phyloP scores from a whole-genome alignment of 2,113 vertebrate species.

The Chinchilla lanigera region DNA sequence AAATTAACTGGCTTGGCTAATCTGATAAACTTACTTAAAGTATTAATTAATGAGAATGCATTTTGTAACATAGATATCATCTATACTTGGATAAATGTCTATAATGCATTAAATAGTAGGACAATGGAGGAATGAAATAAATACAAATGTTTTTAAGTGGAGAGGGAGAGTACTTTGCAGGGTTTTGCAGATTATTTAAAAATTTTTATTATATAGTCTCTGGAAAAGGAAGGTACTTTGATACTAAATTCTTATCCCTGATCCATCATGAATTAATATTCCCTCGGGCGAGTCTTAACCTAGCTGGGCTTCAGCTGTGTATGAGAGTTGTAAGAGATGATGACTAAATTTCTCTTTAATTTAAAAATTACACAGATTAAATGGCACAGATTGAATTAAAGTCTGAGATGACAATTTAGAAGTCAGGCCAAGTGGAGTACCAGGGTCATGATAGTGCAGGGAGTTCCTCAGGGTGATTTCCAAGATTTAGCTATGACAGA shows the following conservation, averaged over 20 bases:
- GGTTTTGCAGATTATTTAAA: background rate
- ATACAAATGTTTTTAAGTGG: background rate
- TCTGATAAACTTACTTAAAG: background rate
- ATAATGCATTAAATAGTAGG: background rate
- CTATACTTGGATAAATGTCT: background rate
- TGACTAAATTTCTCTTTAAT: slow-evolving; percentile 34
- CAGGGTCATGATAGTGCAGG: background rate
- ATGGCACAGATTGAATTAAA: slow-evolving; percentile 7
- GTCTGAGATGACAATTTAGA: background rate
- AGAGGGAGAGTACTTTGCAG: background rate
- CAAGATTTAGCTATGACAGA: too few relatives aligned
- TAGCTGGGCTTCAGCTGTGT: background rate
- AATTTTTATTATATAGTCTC: background rate
- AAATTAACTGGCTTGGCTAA: background rate
- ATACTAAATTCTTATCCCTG: background rate
- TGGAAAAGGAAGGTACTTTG: slow-evolving; percentile 7
- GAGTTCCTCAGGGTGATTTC: background rate
- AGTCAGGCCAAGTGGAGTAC: background rate
- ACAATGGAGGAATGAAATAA: background rate
- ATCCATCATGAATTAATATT: background rate
- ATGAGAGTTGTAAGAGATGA: background rate
- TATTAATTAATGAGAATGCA: background rate
- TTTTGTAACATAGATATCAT: slow-evolving; percentile 1
- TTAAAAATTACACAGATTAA: slow-evolving; percentile 26
- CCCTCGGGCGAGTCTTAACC: background rate